These are phyloP conservation scores for Brachionus sp. DNA, from an alignment of 1,140 invertebrate genomes.

Conservation along the genomic window DNA sequence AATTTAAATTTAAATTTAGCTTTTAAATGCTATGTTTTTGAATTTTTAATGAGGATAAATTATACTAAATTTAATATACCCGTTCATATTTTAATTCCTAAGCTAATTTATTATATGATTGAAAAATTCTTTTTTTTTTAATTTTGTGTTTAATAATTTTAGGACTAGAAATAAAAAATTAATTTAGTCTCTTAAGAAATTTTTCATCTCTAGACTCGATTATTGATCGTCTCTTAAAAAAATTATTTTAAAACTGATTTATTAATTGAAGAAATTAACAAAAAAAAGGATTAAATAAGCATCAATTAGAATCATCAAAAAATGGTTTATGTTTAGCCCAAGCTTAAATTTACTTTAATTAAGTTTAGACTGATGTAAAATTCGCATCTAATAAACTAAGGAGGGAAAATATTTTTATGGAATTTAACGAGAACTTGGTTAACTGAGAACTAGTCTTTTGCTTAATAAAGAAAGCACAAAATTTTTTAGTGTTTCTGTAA, in stretches of 20 bases:
- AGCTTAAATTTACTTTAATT: background rate
- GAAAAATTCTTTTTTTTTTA: background rate
- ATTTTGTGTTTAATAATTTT: background rate
- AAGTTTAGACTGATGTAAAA: background rate
- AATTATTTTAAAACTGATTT: background rate
- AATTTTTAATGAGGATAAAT: background rate
- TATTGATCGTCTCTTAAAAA: no score
- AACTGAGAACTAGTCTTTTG: no score
- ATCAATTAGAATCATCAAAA: background rate
- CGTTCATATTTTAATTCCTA: background rate
- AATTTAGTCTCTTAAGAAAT: background rate
- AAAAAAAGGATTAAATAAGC: background rate
- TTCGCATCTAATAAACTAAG: background rate
- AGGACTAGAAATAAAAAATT: background rate
- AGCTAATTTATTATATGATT: background rate
- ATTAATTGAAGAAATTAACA: background rate
- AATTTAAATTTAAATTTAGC: background rate
- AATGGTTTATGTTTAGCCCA: background rate
- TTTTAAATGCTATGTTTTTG: background rate
- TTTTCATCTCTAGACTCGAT: background rate
- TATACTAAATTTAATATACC: background rate
- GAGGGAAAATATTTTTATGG: no score
- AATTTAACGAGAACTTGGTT: no score
- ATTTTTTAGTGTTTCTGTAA: background rate
- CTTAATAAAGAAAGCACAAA: no score